Conservation (phyloP, 1,140 invertebrate species). For the Trichonephila inaurata region DNA sequence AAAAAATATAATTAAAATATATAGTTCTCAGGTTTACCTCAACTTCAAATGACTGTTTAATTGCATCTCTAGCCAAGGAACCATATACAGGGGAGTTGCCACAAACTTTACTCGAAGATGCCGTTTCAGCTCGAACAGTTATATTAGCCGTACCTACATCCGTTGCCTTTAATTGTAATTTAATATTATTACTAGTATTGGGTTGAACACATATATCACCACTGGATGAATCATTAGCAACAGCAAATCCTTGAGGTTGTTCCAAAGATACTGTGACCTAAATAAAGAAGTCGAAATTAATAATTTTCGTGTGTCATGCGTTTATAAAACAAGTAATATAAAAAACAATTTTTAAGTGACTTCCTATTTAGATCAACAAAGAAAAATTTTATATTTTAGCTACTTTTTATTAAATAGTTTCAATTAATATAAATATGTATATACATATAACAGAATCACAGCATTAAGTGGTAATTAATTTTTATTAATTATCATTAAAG, state of each 20-base stretch:
- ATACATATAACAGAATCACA: no score
- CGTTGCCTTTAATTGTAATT: slow-evolving; percentile 82
- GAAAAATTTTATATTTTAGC: no score
- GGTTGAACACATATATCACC: slow-evolving; percentile 40
- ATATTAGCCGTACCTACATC: slow-evolving; percentile 84
- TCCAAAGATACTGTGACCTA: slow-evolving; percentile 79
- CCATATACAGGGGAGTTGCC: not conserved
- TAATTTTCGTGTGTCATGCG: no score
- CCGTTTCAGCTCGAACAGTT: slow-evolving; percentile 82
- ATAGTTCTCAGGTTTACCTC: slow-evolving; percentile 9
- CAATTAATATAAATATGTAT: no score
- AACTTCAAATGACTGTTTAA: slow-evolving; percentile 30
- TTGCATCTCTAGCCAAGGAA: slow-evolving; percentile 38
- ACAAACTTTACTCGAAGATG: not conserved
- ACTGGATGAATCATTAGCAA: slow-evolving; percentile 78
- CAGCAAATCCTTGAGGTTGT: slow-evolving; percentile 81
- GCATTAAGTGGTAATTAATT: no score
- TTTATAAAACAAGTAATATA: no score
- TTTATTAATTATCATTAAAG: no score
- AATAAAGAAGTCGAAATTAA: not conserved
- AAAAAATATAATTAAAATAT: not conserved
- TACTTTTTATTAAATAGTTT: no score
- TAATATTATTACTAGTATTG: slow-evolving; percentile 79
- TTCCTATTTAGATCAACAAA: no score
- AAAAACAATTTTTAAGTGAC: no score